phyloP scores from a whole-genome alignment of 64 coral and sea anemone genomes.

The Hydrozoanthus tunicans region DNA sequence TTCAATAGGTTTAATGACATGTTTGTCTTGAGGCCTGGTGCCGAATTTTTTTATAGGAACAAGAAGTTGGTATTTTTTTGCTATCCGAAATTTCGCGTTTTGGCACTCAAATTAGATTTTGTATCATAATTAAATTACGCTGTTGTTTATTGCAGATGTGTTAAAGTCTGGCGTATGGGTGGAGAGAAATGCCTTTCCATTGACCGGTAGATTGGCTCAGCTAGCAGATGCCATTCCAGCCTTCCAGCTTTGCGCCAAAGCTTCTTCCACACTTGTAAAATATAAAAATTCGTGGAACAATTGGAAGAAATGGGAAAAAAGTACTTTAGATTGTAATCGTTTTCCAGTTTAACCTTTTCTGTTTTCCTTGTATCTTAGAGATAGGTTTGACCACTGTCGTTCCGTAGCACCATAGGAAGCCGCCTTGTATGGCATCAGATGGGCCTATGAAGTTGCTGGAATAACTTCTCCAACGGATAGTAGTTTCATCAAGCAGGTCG shows the following conservation, averaged over 20 bases:
- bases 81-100: too few relatives aligned
- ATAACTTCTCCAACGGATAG: background rate
- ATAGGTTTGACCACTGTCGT: background rate
- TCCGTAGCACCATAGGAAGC: background rate
- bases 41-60: too few relatives aligned
- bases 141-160: background rate
- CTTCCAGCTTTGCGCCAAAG: background rate
- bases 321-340: background rate
- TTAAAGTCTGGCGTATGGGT: background rate
- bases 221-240: background rate
- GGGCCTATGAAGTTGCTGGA: background rate
- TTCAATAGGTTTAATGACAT: too few relatives aligned
- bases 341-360: background rate
- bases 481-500: background rate
- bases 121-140: too few relatives aligned
- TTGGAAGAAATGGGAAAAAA: conserved; percentile 1
- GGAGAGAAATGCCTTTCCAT: background rate
- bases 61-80: too few relatives aligned
- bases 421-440: background rate
- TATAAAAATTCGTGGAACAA: background rate
- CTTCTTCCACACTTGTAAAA: background rate
- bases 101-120: too few relatives aligned
- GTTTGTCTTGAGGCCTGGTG: too few relatives aligned
- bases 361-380: background rate
- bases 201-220: background rate